Evolutionary conservation across 2,888 invertebrate genomes (phyloP), one percentile per base, ranked within the genome.

Genomic region (Neocrepidodera transversa): DNA sequence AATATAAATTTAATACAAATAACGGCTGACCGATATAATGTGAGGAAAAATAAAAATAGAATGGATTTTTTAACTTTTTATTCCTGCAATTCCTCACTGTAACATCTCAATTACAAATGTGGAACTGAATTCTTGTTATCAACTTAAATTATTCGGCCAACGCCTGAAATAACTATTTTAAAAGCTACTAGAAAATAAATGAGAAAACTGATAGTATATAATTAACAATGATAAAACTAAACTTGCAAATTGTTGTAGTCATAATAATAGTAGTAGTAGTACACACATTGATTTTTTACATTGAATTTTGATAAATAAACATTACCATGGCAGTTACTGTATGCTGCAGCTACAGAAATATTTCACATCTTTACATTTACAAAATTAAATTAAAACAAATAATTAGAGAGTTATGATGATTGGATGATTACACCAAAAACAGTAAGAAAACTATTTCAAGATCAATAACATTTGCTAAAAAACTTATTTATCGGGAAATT

Each of bases 41-140:
- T n/a, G n/a, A n/a, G n/a, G n/a, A n/a, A n/a, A n/a, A n/a, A n/a
- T n/a, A n/a, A n/a, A n/a, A n/a, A n/a, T n/a, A n/a, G n/a, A 30
- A 6, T 30, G 8, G 38, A 38, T 38, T 38, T 38, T 58, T 63
- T 68, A 53, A 59, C 59, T 61, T 64, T 71, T 71, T 68, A 69
- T 65, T 75, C 67, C 70, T 64, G 68, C 70, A 70, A 70, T 73
- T 69, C 71, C 70, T 73, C 71, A 71, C 71, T 72, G 68, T 74
- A 74, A 75, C 74, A 75, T 71, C 71, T 73, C 67, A 71, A 74
- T 74, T 53, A 75, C 71, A 74, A 73, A 74, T 73, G 71, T 70
- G 68, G 71, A 74, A 74, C 73, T 67, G 71, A 74, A 73, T 70
- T 70, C 70, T 73, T 70, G 71, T 73, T 72, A 73, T 72, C 67